Evolutionary conservation across 2,113 vertebrate species (phyloP).

Genomic region (Ranitomeya imitator): DNA sequence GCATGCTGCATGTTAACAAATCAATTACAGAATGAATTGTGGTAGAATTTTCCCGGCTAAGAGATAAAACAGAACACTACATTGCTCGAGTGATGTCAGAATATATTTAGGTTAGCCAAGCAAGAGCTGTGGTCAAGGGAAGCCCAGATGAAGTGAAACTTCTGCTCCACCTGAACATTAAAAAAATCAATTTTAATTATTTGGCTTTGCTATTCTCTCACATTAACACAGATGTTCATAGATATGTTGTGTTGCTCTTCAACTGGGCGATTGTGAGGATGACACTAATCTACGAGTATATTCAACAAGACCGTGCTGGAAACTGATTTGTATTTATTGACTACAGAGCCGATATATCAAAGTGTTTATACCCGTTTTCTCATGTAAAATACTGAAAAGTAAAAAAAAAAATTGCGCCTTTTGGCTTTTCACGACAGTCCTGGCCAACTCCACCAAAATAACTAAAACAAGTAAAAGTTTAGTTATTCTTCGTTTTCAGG

Average conservation of each 20-base stretch:
- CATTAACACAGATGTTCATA: slow-evolving; percentile 11
- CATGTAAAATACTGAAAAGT: too few relatives aligned
- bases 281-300: background rate
- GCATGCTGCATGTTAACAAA: slow-evolving; percentile 31
- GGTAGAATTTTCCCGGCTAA: slow-evolving; percentile 22
- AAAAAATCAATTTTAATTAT: slow-evolving; percentile 11
- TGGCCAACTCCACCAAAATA: too few relatives aligned
- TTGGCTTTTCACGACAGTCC: too few relatives aligned
- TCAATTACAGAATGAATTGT: slow-evolving; percentile 42
- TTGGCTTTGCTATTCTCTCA: background rate
- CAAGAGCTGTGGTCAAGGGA: slow-evolving; percentile 37
- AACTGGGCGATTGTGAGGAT: background rate
- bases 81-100: slow-evolving; percentile 46
- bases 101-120: slow-evolving; percentile 32
- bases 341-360: too few relatives aligned
- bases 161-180: slow-evolving; percentile 45
- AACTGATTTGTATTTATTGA: background rate
- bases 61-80: slow-evolving; percentile 46
- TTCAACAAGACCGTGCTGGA: background rate
- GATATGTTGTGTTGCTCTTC: background rate
- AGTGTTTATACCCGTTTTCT: too few relatives aligned
- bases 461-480: too few relatives aligned
- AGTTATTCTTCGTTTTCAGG: too few relatives aligned
- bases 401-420: too few relatives aligned
- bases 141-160: slow-evolving; percentile 36